Evolutionary conservation across 2,797 vertebrate genomes (phyloP).

Genomic region (Darevskia nairensis): DNA sequence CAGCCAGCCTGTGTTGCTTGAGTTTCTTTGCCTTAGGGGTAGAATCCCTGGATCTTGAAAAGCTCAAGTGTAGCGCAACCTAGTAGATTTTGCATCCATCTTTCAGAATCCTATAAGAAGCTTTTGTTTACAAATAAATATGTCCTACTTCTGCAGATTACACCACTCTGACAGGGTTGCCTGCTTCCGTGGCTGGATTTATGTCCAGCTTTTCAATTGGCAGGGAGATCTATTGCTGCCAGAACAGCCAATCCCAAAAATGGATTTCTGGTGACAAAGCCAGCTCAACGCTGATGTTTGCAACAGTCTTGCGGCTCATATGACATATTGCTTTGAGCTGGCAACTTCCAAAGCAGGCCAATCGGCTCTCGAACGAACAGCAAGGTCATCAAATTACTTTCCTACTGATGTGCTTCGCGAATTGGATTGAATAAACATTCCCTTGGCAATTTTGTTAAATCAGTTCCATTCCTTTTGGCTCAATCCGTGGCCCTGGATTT

Average conservation of each 20-base stretch:
- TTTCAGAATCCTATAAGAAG: conserved; percentile 10
- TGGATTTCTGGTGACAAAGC: neutral
- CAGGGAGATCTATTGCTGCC: conserved; percentile 16
- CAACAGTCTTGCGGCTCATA: neutral
- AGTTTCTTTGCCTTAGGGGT: no score
- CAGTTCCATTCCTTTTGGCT: neutral
- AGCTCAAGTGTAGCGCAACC: neutral
- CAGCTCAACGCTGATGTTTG: neutral
- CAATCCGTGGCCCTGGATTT: neutral
- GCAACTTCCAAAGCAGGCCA: neutral
- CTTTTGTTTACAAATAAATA: conserved; percentile 36
- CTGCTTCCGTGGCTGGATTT: neutral
- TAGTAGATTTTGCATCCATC: conserved; percentile 18
- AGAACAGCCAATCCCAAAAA: neutral
- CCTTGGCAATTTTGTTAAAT: conserved; percentile 3
- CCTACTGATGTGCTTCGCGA: conserved; percentile 16
- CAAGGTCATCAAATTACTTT: neutral
- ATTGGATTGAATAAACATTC: conserved; percentile 16
- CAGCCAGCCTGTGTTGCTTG: neutral
- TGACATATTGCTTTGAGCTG: neutral
- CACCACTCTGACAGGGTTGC: neutral
- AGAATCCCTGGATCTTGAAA: neutral
- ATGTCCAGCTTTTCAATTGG: neutral
- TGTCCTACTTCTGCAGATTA: fast-evolving
- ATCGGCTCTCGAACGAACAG: neutral